Percentiles rank a stretch among this genome's conserved stretches.
These are phyloP conservation scores for Cosmia trapezina DNA, from an alignment of 2,888 invertebrate genomes.

Conservation along the genomic window DNA sequence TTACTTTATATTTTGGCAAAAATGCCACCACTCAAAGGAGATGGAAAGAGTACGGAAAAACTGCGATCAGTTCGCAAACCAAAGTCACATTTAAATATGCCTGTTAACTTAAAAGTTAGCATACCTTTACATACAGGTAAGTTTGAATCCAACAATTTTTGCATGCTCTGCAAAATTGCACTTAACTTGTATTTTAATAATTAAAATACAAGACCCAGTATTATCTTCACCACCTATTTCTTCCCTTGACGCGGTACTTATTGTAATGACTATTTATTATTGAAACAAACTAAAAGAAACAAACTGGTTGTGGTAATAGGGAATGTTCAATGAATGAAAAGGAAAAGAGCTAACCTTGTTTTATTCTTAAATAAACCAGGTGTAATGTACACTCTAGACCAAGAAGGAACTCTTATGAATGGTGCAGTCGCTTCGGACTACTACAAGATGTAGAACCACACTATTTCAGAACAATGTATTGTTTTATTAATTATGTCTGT, in stretches of 20 bases:
- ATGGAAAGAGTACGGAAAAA: conserved; percentile 38
- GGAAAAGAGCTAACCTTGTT: neutral
- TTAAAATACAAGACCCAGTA: too few species aligned
- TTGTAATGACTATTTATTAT: neutral
- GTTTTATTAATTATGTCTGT: too few species aligned
- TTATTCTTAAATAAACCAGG: neutral
- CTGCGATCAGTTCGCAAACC: conserved; percentile 40
- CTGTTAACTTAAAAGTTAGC: conserved; percentile 66
- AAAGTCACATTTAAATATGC: conserved; percentile 66
- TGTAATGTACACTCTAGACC: too few species aligned
- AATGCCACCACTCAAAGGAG: conserved; percentile 63
- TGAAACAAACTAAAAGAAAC: neutral
- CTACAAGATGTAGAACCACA: too few species aligned
- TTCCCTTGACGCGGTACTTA: neutral
- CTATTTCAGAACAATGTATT: too few species aligned
- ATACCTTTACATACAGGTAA: conserved; percentile 60
- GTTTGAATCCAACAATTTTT: conserved; percentile 42
- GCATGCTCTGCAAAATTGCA: conserved; percentile 35
- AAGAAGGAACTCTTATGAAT: neutral
- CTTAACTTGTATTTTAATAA: neutral
- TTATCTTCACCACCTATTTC: neutral
- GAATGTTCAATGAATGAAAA: neutral
- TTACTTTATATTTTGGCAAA: conserved; percentile 10
- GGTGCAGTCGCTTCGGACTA: neutral
- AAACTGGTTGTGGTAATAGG: neutral